Conservation (phyloP, 1,140 invertebrate species). For the Schlechtendalia chinensis region DNA sequence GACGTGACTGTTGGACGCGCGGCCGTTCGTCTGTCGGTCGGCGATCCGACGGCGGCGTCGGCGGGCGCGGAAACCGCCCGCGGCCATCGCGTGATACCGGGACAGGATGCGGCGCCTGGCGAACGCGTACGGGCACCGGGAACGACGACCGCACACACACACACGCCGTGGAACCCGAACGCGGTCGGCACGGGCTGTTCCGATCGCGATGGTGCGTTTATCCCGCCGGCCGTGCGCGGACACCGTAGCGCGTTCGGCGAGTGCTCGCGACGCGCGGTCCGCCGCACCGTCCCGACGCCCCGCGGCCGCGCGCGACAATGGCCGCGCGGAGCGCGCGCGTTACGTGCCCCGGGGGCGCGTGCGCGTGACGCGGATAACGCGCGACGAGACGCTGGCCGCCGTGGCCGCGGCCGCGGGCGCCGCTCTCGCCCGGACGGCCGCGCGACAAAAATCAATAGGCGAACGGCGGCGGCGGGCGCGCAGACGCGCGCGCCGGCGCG, state of each 20-base stretch:
- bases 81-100: conserved; percentile 25
- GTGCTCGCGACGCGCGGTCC: not conserved
- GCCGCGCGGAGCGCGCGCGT: too few relatives aligned
- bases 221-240: not conserved
- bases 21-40: not conserved
- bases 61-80: conserved; percentile 12
- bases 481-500: too few relatives aligned
- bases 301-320: too few relatives aligned
- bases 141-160: too few relatives aligned
- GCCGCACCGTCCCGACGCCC: not conserved
- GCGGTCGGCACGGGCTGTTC: too few relatives aligned
- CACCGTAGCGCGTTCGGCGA: not conserved
- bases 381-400: not conserved
- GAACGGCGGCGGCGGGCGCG: not conserved
- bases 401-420: not conserved
- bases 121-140: not conserved
- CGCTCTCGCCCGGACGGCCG: not conserved
- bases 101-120: not conserved
- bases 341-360: too few relatives aligned
- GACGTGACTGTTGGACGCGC: not conserved
- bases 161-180: too few relatives aligned
- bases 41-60: not conserved
- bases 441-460: not conserved
- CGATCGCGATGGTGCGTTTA: not conserved
- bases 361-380: too few relatives aligned